phyloP scores from a whole-genome alignment of 2,888 invertebrate species.

The Melinaea menophilus region DNA sequence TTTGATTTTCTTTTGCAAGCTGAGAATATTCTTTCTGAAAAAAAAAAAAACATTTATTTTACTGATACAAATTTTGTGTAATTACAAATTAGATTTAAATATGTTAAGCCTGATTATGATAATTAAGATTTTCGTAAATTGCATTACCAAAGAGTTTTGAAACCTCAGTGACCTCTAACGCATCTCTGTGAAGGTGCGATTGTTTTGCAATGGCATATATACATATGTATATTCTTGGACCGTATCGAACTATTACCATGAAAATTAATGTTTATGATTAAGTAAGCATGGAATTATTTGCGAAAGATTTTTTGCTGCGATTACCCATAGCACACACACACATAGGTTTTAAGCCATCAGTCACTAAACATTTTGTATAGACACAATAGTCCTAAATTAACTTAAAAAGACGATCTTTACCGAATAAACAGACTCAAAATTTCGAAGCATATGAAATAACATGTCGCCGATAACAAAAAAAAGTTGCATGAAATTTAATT shows the following conservation, averaged over 20 bases:
- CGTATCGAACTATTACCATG: constrained; percentile 4
- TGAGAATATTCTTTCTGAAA: constrained; percentile 69
- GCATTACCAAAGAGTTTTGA: neutral
- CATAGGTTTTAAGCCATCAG: neutral
- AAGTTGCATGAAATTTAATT: too few relatives aligned
- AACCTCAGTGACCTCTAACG: neutral
- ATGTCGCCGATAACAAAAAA: too few relatives aligned
- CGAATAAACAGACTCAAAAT: too few relatives aligned
- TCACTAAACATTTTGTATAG: too few relatives aligned
- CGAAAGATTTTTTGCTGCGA: neutral
- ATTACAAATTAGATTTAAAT: neutral
- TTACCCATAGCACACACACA: neutral
- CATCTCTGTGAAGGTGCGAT: constrained; percentile 2
- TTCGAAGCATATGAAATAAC: too few relatives aligned
- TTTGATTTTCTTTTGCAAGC: constrained; percentile 79
- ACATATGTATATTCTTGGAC: neutral
- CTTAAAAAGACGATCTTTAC: too few relatives aligned
- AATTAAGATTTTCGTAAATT: neutral
- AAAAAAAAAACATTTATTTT: constrained; percentile 17
- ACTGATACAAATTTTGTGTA: neutral
- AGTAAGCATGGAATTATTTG: neutral
- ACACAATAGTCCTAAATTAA: too few relatives aligned
- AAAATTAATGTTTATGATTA: constrained; percentile 4
- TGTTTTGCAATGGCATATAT: neutral
- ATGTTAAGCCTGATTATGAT: neutral